Conservation (phyloP, 2,797 vertebrate genomes). For the Anas acuta region DNA sequence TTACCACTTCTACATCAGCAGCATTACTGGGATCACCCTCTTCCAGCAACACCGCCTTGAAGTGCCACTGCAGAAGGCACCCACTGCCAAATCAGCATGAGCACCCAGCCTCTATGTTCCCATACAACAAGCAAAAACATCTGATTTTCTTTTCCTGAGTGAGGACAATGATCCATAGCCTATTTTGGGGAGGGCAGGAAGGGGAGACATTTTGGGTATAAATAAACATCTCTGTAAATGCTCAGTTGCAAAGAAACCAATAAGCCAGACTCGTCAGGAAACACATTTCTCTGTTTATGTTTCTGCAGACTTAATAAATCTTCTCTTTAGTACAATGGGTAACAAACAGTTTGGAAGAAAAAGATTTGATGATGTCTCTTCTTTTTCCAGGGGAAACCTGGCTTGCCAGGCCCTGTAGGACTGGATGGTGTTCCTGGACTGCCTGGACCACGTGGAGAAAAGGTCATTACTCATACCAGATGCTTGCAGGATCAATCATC, state of each 20-base stretch:
- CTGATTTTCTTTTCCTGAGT: not conserved
- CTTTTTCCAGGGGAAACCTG: conserved; percentile 82
- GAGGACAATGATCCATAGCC: not conserved
- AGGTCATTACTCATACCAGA: conserved; percentile 71
- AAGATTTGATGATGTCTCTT: not conserved
- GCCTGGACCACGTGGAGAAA: conserved; percentile 84
- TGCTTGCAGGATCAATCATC: not conserved
- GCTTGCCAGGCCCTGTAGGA: conserved; percentile 87
- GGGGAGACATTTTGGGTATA: not conserved
- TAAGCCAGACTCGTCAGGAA: not conserved
- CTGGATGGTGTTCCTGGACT: conserved; percentile 84
- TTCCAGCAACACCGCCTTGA: not conserved
- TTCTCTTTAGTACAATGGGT: not conserved
- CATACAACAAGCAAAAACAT: not conserved
- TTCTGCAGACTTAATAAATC: not conserved
- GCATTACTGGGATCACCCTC: not conserved
- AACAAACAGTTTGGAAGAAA: not conserved
- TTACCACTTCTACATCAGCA: not conserved
- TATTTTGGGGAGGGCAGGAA: not conserved
- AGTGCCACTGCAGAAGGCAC: not conserved
- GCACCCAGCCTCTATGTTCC: not conserved
- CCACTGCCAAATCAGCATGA: not conserved
- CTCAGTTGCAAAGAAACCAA: not conserved
- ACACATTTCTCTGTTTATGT: not conserved
- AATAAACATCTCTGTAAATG: not conserved